Base-by-base conservation (phyloP, 2,113 vertebrate species). In the Phalacrocorax aristotelis region DNA sequence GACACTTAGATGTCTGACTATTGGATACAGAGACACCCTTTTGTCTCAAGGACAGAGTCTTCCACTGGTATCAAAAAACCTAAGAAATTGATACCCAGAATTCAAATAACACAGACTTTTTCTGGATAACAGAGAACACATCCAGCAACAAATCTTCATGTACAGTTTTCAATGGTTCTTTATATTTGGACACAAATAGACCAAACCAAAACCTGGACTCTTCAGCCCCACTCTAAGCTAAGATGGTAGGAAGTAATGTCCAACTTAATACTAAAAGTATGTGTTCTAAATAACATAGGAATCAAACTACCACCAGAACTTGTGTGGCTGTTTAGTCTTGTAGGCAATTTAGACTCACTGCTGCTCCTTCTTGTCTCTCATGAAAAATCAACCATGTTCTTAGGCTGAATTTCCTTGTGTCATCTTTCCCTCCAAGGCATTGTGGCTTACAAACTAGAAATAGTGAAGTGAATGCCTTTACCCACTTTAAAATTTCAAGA, bases 401-500 rank as follows among this genome's bases (percentile, higher is more conserved):
- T 76, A 60, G 55, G 10, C 29, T 46, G 19, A n/a, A 74, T 15
- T 48, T 89, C 66, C 18, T 83, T 0, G 2, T 87, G 16, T 61
- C 44, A 60, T 54, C 32, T 20, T 48, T 89, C 34, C 36, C 68
- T 95, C 80, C 10, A 54, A 92, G 74, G 49, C 68, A 76, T 48
- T 86, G 27, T 46, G 70, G 38, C 64, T 83, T 71, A 40, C 42
- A 69, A 38, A 75, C 26, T 13, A 48, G 61, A 79, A 60, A 78
- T 32, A 40, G 34, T 49, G 49, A 90, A 89, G 88, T 86, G 22
- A 89, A 89, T 86, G 22, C 38, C 51, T 94, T 76, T 87, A 89
- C 6, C 5, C 21, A 40, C 27, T 96, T 93, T 69, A 95, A 94
- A 87, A 86, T 91, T 86, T 96, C 36, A 92, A 71, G 32, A 90